Evolutionary conservation across 2,888 invertebrate genomes (phyloP).

Genomic region (Agriotes lineatus): DNA sequence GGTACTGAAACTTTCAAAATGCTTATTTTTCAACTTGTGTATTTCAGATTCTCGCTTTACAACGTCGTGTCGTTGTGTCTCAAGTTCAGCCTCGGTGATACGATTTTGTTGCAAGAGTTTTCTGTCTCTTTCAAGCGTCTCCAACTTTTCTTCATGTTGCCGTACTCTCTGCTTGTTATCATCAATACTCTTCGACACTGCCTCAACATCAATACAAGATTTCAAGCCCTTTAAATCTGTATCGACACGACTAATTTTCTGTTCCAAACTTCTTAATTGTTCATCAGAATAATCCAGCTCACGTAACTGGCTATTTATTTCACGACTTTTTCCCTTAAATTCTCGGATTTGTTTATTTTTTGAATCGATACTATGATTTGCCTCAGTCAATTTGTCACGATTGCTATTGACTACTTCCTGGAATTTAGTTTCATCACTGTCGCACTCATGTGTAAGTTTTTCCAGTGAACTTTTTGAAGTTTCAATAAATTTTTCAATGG

Average conservation of each 20-base stretch:
- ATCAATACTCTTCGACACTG: slow-evolving; percentile 72
- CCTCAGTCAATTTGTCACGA: slow-evolving; percentile 71
- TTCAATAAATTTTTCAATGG: slow-evolving; percentile 52
- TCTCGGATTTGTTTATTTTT: slow-evolving; percentile 72
- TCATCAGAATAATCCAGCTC: slow-evolving; percentile 72
- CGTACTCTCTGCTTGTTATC: slow-evolving; percentile 69
- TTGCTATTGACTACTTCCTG: slow-evolving; percentile 70
- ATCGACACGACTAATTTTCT: slow-evolving; percentile 68
- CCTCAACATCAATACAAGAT: slow-evolving; percentile 69
- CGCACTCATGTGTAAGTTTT: slow-evolving; percentile 58
- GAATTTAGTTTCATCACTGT: slow-evolving; percentile 68
- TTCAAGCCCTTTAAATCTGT: slow-evolving; percentile 67
- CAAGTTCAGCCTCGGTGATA: slow-evolving; percentile 73
- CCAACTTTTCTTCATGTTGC: slow-evolving; percentile 71
- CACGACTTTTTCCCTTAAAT: slow-evolving; percentile 69
- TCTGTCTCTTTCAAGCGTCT: slow-evolving; percentile 74
- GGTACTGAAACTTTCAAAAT: slow-evolving; percentile 74
- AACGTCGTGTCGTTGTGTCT: slow-evolving; percentile 69
- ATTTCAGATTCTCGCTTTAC: slow-evolving; percentile 71
- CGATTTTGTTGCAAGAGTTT: slow-evolving; percentile 71
- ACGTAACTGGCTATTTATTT: slow-evolving; percentile 71
- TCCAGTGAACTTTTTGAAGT: slow-evolving; percentile 56
- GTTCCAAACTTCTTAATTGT: slow-evolving; percentile 66
- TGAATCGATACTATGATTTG: slow-evolving; percentile 75
- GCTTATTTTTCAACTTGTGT: slow-evolving; percentile 75